Conservation (phyloP, 2,888 invertebrate species). For the Eristalinus aeneus region DNA sequence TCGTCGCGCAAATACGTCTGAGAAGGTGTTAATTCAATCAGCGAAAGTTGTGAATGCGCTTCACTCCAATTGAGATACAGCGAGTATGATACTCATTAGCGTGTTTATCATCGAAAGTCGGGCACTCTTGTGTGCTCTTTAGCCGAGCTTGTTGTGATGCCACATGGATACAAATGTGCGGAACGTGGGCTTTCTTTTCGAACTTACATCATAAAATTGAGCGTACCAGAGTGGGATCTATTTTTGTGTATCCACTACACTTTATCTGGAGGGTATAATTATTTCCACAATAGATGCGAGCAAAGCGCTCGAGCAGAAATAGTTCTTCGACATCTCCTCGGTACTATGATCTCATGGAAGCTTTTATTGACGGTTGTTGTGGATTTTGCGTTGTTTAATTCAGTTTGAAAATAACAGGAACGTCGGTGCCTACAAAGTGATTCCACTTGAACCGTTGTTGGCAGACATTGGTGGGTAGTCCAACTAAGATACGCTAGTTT, state of each 20-base stretch:
- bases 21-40: background rate
- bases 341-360: conserved; percentile 16
- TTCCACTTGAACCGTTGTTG: background rate
- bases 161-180: background rate
- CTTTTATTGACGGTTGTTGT: background rate
- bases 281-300: conserved; percentile 15
- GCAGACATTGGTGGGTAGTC: background rate
- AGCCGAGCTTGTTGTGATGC: background rate
- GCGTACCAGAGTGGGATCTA: background rate
- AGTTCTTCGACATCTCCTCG: background rate
- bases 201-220: background rate
- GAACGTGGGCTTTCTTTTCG: background rate
- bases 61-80: background rate
- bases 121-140: background rate
- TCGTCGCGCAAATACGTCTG: background rate
- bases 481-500: no score
- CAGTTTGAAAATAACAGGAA: background rate
- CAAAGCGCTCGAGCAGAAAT: conserved; percentile 28
- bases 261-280: conserved; percentile 12
- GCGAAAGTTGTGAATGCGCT: background rate
- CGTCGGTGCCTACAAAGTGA: background rate
- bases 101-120: background rate
- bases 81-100: background rate
- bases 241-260: background rate
- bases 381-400: background rate